phyloP scores from a whole-genome alignment of 2,888 invertebrate genomes.

The Anodontia alba region DNA sequence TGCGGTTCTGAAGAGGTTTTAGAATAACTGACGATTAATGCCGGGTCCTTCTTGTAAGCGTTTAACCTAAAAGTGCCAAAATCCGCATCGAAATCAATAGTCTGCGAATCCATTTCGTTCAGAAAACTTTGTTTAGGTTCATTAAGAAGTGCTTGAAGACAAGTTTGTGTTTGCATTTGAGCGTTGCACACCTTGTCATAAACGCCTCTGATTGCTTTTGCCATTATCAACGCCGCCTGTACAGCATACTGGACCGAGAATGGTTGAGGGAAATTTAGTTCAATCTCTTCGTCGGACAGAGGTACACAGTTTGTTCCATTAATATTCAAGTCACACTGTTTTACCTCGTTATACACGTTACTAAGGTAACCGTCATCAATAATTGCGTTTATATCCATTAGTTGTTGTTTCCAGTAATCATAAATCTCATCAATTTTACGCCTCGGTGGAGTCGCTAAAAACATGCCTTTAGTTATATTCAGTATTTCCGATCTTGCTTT shows the following conservation, averaged over 20 bases:
- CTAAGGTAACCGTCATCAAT: background rate
- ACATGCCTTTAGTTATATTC: constrained; percentile 13
- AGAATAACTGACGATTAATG: background rate
- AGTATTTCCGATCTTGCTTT: background rate
- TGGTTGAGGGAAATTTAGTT: constrained; percentile 11
- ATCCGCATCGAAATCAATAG: constrained; percentile 2
- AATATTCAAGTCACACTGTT: background rate
- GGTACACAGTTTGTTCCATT: background rate
- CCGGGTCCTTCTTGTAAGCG: background rate
- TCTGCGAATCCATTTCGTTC: background rate
- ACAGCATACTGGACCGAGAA: constrained; percentile 12
- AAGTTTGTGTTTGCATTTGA: background rate
- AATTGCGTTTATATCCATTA: background rate
- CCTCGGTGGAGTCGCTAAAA: background rate
- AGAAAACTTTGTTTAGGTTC: constrained; percentile 14
- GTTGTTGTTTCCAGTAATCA: background rate
- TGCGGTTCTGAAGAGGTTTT: background rate
- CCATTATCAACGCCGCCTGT: constrained; percentile 7
- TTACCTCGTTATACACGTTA: background rate
- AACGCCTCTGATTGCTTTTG: constrained; percentile 10
- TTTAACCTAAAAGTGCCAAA: background rate
- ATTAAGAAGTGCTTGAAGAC: background rate
- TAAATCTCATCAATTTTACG: background rate
- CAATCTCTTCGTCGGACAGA: background rate
- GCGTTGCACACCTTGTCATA: background rate